Evolutionary conservation across 2,888 invertebrate genomes (phyloP).

Genomic region (Tenthredo livida): DNA sequence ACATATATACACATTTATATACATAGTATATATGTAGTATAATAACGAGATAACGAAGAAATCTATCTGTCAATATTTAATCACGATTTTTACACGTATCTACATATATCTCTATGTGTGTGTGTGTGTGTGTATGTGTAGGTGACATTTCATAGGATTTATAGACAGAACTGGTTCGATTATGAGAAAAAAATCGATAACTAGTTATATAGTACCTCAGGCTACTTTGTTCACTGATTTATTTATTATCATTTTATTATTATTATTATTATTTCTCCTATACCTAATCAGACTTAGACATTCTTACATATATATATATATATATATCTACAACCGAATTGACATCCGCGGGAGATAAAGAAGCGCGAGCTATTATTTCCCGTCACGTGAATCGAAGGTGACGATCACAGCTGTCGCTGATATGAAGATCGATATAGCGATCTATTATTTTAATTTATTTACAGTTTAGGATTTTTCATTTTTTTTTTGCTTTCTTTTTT

Average conservation of each 20-base stretch:
- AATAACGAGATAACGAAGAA: conserved; percentile 3
- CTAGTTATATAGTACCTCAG: not conserved
- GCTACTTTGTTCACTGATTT: not conserved
- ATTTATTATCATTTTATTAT: too few species aligned
- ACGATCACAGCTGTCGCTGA: too few species aligned
- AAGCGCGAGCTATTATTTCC: not conserved
- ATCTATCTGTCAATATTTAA: not conserved
- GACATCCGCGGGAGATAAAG: not conserved
- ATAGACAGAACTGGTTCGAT: not conserved
- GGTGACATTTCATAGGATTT: not conserved
- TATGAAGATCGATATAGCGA: not conserved
- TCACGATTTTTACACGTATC: not conserved
- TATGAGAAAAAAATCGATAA: not conserved
- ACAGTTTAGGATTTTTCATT: not conserved
- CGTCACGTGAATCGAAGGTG: not conserved
- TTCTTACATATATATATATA: not conserved
- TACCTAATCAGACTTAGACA: not conserved
- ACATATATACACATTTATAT: not conserved
- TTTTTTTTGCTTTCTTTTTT: not conserved
- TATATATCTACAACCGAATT: not conserved
- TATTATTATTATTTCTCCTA: not conserved
- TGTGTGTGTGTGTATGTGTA: not conserved
- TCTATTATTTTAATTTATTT: not conserved
- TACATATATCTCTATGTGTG: too few species aligned
- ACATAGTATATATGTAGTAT: not conserved